Evolutionary conservation across 2,888 invertebrate species (phyloP), one percentile per base, ranked within the genome.

Genomic region (Oeneis ivallda): DNA sequence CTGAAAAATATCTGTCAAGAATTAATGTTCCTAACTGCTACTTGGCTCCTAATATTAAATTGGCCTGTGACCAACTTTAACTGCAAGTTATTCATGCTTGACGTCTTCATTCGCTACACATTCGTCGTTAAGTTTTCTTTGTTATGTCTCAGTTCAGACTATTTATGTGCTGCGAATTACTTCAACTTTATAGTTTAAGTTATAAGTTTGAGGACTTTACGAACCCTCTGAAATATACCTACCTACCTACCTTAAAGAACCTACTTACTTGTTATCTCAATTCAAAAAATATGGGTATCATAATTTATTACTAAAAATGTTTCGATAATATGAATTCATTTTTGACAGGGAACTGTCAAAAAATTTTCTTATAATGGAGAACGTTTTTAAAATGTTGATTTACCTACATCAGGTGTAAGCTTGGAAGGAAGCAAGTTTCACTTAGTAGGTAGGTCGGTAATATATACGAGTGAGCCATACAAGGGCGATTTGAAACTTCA

Each of bases 1-100:
- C n/a, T n/a, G n/a, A 26, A 26, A 26, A 26, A 26, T 4, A 26
- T 0, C 26, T 26, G 26, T 26, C 26, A 26, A 26, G 26, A 26
- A 0, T n/a, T n/a, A 26, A 4, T 26, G 26, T n/a, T n/a, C n/a
- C n/a, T n/a, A 47, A 15, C 4, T 15, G 19, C 49, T 74, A 73
- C 75, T 77, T 77, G 78, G 79, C 76, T n/a, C 43, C 45, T n/a
- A 53, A 34, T 76, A 81, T 81, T 80, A 83, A 5, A 5, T 83
- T 80, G 81, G 83, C 77, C 71, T 74, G 78, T 75, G 77, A 74
- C 79, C 69, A 79, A 81, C 6, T 57, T 39, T 56, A 43, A 43
- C 26, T 57, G 32, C 43, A 39, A 56, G 26, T 43, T 57, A 43
- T 54, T 54, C 54, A 54, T 37, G 54, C 54, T 17, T 37, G 54